Percentiles rank a stretch among this genome's conserved stretches.
Conservation (phyloP, 2,797 vertebrate genomes). For the Xerus rutilus region DNA sequence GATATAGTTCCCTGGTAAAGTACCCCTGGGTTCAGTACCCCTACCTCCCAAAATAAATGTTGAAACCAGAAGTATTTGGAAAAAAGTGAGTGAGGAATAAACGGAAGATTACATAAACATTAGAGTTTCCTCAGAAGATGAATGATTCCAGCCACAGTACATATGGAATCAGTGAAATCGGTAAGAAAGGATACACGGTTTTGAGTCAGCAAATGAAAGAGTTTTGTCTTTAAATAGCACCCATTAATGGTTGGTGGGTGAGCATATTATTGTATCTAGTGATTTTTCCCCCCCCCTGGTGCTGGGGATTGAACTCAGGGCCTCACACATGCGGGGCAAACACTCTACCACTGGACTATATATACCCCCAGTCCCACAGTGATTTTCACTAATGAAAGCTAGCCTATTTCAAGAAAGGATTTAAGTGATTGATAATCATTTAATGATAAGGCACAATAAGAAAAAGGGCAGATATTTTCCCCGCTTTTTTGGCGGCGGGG, state of each 20-base stretch:
- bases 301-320: too few relatives aligned
- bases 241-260: not conserved
- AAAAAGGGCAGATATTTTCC: not conserved
- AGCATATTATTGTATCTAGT: not conserved
- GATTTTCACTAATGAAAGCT: too few relatives aligned
- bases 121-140: not conserved
- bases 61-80: not conserved
- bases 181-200: not conserved
- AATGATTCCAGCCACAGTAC: not conserved
- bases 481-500: too few relatives aligned
- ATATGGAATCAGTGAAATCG: not conserved
- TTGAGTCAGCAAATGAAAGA: not conserved
- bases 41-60: not conserved
- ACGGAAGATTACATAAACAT: not conserved
- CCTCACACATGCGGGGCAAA: too few relatives aligned
- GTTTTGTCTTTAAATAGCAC: not conserved
- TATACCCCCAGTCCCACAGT: too few relatives aligned
- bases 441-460: conserved; percentile 4
- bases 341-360: too few relatives aligned
- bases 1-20: too few relatives aligned
- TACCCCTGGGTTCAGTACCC: too few relatives aligned
- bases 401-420: not conserved
- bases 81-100: not conserved
- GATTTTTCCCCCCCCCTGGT: not conserved
- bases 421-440: not conserved